Percentiles rank a stretch among this genome's conserved stretches.
These are phyloP conservation scores for Leptinotarsa undecemlineata DNA, from an alignment of 1,140 invertebrate species.

Conservation along the genomic window DNA sequence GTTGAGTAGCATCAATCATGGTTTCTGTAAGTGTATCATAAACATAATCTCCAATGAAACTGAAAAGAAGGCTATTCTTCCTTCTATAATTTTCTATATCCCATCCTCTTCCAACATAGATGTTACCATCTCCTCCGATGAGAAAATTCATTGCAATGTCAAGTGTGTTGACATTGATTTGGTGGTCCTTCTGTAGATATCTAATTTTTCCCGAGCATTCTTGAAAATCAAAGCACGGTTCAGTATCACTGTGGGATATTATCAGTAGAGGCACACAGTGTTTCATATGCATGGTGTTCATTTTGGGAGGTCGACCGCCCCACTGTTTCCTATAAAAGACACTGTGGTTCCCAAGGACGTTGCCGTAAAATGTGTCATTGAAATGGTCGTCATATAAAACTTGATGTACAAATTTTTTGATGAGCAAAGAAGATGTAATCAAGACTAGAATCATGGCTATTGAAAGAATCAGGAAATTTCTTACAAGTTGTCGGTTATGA, in stretches of 20 bases:
- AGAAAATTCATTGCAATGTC: constrained; percentile 69
- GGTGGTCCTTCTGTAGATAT: constrained; percentile 53
- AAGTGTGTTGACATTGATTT: constrained; percentile 46
- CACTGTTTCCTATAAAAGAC: constrained; percentile 9
- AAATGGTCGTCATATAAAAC: not conserved
- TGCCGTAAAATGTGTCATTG: not conserved
- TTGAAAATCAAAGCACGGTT: constrained; percentile 44
- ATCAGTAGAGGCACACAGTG: not conserved
- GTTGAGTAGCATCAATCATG: constrained; percentile 52
- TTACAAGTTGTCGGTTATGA: not conserved
- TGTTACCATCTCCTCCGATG: constrained; percentile 67
- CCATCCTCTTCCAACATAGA: constrained; percentile 67
- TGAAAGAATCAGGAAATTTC: not conserved
- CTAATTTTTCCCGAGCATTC: constrained; percentile 54
- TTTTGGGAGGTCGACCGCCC: constrained; percentile 8
- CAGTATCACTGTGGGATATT: constrained; percentile 45
- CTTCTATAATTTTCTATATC: constrained; percentile 47
- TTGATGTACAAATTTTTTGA: not conserved
- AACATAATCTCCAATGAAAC: constrained; percentile 58
- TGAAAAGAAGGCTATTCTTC: constrained; percentile 55
- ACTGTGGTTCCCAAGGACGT: constrained; percentile 1
- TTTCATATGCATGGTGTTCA: not conserved
- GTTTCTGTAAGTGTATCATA: constrained; percentile 48
- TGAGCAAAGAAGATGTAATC: not conserved
- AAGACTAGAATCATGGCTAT: not conserved